These are phyloP conservation scores for Ephialtes manifestator DNA, from an alignment of 2,888 invertebrate genomes.

Conservation along the genomic window DNA sequence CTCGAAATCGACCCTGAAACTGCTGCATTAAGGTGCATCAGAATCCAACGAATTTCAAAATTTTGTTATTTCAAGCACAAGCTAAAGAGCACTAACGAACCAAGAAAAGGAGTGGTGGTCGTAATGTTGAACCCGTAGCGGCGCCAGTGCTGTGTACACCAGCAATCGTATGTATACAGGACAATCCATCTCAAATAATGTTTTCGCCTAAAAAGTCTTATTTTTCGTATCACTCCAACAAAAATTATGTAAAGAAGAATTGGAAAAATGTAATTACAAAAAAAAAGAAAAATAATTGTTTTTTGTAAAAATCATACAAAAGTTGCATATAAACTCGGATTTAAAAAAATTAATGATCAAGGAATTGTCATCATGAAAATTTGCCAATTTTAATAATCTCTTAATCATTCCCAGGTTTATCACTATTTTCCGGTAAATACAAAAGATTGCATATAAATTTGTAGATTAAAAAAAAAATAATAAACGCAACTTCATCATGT, in stretches of 20 bases:
- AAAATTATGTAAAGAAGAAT: no score
- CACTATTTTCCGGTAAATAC: no score
- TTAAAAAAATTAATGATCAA: no score
- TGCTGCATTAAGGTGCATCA: not conserved
- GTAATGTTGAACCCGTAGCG: not conserved
- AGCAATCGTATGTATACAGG: not conserved
- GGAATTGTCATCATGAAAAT: no score
- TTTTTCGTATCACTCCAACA: not conserved
- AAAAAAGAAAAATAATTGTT: no score
- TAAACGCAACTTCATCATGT: no score
- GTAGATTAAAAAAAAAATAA: no score
- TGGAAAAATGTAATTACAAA: not conserved
- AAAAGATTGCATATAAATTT: no score
- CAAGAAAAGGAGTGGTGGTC: not conserved
- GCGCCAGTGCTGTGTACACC: not conserved
- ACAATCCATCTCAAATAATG: not conserved
- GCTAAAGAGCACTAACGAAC: not conserved
- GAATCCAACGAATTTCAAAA: not conserved
- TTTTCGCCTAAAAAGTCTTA: not conserved
- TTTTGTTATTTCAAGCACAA: constrained; percentile 1
- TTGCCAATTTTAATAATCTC: no score
- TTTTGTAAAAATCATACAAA: no score
- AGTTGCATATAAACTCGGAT: no score
- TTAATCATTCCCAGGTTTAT: no score
- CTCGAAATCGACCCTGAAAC: constrained; percentile 11